Conservation (phyloP, 2,888 invertebrate genomes). For the Opisthograptis luteolata region DNA sequence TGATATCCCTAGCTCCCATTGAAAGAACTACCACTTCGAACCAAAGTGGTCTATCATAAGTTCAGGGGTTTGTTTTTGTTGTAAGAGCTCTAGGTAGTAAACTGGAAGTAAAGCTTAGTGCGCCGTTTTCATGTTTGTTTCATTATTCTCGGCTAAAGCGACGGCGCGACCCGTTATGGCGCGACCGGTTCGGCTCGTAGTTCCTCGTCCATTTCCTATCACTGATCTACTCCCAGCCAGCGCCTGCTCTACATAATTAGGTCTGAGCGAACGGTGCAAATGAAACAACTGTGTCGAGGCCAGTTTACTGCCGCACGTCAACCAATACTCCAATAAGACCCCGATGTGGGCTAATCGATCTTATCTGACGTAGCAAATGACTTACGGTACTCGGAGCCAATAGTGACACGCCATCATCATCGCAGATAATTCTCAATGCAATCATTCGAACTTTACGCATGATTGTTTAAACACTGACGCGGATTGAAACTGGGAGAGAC, state of each 20-base stretch:
- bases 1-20: slow-evolving; percentile 17
- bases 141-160: slow-evolving; percentile 26
- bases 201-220: slow-evolving; percentile 64
- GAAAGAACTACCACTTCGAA: slow-evolving; percentile 13
- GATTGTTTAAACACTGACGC: slow-evolving; percentile 18
- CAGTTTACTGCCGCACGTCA: slow-evolving; percentile 46
- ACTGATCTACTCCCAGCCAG: slow-evolving; percentile 52
- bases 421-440: slow-evolving; percentile 33
- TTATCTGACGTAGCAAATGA: slow-evolving; percentile 44
- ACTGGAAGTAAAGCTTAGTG: slow-evolving; percentile 6
- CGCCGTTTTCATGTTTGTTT: slow-evolving; percentile 30
- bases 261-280: slow-evolving; percentile 61
- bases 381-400: slow-evolving; percentile 36
- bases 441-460: slow-evolving; percentile 27
- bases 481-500: slow-evolving; percentile 14
- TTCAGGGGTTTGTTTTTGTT: slow-evolving; percentile 6
- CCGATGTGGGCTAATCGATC: slow-evolving; percentile 56
- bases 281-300: slow-evolving; percentile 71
- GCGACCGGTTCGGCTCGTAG: slow-evolving; percentile 57
- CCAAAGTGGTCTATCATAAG: not conserved
- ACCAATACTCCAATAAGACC: slow-evolving; percentile 34
- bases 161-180: slow-evolving; percentile 41
- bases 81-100: slow-evolving; percentile 5
- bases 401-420: slow-evolving; percentile 37
- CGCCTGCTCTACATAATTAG: slow-evolving; percentile 55